Evolutionary conservation across 2,797 vertebrate genomes (phyloP).

Genomic region (Liasis olivaceus): DNA sequence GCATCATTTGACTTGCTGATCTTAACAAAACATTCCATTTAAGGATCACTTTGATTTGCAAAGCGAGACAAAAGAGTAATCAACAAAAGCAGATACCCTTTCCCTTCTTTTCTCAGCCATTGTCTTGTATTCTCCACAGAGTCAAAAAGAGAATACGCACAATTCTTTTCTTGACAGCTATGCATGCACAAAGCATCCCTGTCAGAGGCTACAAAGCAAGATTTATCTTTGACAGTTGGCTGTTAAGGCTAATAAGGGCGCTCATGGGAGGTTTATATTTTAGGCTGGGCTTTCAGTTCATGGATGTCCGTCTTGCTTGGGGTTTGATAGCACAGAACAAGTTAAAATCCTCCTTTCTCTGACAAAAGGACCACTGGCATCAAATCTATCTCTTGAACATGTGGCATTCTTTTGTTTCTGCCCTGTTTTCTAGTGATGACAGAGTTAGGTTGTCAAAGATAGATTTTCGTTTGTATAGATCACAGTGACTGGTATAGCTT

Average conservation of each 20-base stretch:
- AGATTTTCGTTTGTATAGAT: background rate
- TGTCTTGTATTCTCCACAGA: background rate
- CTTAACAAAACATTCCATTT: background rate
- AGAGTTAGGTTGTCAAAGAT: background rate
- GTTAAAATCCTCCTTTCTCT: conserved; percentile 26
- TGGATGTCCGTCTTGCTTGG: conserved; percentile 1
- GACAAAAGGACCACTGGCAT: conserved; percentile 1
- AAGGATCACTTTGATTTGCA: conserved; percentile 17
- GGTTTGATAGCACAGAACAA: conserved; percentile 8
- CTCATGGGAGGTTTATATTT: conserved; percentile 34
- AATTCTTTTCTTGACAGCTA: conserved; percentile 27
- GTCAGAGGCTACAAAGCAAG: conserved; percentile 16
- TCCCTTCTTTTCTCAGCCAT: background rate
- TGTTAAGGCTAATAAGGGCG: conserved; percentile 40
- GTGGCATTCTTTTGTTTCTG: conserved; percentile 5
- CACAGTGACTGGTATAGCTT: background rate
- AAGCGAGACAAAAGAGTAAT: background rate
- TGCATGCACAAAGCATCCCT: background rate
- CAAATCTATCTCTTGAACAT: background rate
- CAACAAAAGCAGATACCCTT: background rate
- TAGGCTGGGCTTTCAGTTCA: conserved; percentile 27
- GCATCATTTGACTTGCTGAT: background rate
- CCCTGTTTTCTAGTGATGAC: background rate
- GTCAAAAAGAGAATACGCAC: background rate
- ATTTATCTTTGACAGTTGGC: conserved; percentile 28